These are phyloP conservation scores for Aegotheles bennettii DNA, from an alignment of 2,113 vertebrate genomes.

Conservation along the genomic window DNA sequence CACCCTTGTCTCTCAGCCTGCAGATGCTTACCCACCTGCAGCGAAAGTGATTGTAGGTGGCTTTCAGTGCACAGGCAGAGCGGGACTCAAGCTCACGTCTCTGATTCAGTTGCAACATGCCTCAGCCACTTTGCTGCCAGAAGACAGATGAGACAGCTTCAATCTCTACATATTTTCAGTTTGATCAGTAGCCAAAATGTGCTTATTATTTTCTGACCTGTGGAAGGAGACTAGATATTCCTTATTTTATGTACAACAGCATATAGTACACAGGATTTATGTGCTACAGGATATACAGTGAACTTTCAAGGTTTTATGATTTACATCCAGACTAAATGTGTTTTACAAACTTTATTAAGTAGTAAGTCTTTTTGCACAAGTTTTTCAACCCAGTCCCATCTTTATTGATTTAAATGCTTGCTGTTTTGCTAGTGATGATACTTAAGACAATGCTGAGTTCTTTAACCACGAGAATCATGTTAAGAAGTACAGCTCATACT, in stretches of 20 bases:
- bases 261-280: not conserved
- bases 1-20: not conserved
- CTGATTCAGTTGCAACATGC: not conserved
- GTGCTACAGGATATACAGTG: not conserved
- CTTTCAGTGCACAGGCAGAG: not conserved
- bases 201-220: not conserved
- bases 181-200: not conserved
- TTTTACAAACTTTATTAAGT: slow-evolving; percentile 28
- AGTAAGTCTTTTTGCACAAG: not conserved
- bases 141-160: not conserved
- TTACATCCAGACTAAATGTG: not conserved
- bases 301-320: not conserved
- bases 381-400: not conserved
- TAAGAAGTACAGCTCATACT: not conserved
- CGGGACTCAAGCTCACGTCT: not conserved
- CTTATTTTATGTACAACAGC: not conserved
- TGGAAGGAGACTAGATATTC: not conserved
- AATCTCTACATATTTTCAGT: not conserved
- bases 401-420: slow-evolving; percentile 19
- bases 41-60: not conserved
- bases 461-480: not conserved
- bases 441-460: not conserved
- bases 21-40: not conserved
- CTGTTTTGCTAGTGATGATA: not conserved
- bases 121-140: not conserved